Base-by-base conservation (phyloP, 1,140 invertebrate species). In the Drosophila nebulosa region DNA sequence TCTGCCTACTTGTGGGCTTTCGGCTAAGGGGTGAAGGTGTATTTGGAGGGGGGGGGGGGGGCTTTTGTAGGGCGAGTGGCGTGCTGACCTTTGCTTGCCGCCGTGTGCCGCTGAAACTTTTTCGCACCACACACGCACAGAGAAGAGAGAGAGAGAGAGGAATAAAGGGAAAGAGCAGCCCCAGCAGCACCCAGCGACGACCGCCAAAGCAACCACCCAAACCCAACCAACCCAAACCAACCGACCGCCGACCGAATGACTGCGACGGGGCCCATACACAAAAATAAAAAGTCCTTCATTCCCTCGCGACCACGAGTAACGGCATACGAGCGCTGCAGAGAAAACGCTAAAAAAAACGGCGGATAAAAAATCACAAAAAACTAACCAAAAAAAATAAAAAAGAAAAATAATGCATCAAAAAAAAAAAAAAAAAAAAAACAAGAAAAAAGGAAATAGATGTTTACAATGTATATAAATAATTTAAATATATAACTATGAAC, bases 271-370 rank as follows among this genome's bases (percentile, higher is more conserved):
- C 85, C 85, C 85, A 80, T 84, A 89, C 85, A 90, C 86, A 91
- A 90, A 91, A 91, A 91, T 91, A 91, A 91, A 91, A 90, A 89
- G 83, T 89, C 85, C 86, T 91, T 90, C 89, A 90, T 91, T 90
- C 90, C 90, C 83, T 89, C 84, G 83, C 90, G 90, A 91, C 90
- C 80, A 84, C 90, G 90, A 91, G 88, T 91, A 89, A 90, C 83
- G 83, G 84, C 83, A 83, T 76, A 83, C 73, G 84, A 88, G 69
- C 72, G 75, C 84, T 83, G 69, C 83, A 80, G 83, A 88, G 75
- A 83, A 80, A 86, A 77, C 80, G 80, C 80, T 85, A 74, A 75
- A 58, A 58, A 75, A 70, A 74, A 83, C 83, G 83, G 67, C 61
- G 74, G 68, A 86, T 74, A 68, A 72, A 63, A 69, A 65, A 73